phyloP scores from a whole-genome alignment of 2,888 invertebrate genomes.

The Griposia aprilina region DNA sequence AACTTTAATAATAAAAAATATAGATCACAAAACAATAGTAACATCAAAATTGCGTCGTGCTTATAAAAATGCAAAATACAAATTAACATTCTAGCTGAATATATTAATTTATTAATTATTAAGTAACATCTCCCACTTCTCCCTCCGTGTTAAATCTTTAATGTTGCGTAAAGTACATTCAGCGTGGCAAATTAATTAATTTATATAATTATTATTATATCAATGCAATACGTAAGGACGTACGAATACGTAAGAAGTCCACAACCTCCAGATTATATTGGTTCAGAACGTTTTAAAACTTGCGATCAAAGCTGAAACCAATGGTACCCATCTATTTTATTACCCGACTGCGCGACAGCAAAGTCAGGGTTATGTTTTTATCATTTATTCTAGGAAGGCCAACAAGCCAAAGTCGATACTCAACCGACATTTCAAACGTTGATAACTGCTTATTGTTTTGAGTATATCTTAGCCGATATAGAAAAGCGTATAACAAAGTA shows the following conservation, averaged over 20 bases:
- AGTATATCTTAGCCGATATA: background rate
- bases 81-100: slow-evolving; percentile 53
- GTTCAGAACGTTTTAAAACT: slow-evolving; percentile 10
- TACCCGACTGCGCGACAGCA: background rate
- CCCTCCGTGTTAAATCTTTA: background rate
- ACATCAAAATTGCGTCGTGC: slow-evolving; percentile 60
- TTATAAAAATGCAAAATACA: slow-evolving; percentile 74
- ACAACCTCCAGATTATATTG: slow-evolving; percentile 16
- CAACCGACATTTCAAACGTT: background rate
- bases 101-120: slow-evolving; percentile 36
- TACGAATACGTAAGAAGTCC: too few species aligned
- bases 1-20: slow-evolving; percentile 65
- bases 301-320: background rate
- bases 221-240: slow-evolving; percentile 21
- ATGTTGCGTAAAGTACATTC: slow-evolving; percentile 29
- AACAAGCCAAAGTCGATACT: background rate
- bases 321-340: background rate
- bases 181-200: slow-evolving; percentile 27
- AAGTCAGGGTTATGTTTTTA: background rate
- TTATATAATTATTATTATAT: slow-evolving; percentile 9
- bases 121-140: slow-evolving; percentile 29
- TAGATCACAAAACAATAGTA: slow-evolving; percentile 60
- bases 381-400: background rate
- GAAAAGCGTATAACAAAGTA: background rate
- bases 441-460: background rate